Evolutionary conservation across 2,888 invertebrate genomes (phyloP).

Genomic region (Vandiemenella viatica): DNA sequence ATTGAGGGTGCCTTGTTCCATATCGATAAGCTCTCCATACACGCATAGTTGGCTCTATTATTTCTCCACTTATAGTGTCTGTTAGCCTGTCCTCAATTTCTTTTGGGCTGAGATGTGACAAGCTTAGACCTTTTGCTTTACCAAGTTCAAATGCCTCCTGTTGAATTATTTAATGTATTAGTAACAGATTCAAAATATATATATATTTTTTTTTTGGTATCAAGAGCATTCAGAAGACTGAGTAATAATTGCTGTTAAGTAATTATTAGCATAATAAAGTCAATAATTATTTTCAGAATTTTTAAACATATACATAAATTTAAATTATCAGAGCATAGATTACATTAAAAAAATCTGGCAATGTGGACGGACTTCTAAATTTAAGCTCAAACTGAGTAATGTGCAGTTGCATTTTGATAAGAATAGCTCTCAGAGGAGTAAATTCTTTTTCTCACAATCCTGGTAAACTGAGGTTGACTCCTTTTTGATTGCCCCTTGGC

Average conservation of each 20-base stretch:
- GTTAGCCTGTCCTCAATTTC: constrained; percentile 60
- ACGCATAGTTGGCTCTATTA: constrained; percentile 67
- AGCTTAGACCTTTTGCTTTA: constrained; percentile 46
- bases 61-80: constrained; percentile 65
- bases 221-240: no score
- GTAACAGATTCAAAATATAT: background rate
- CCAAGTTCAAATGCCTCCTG: constrained; percentile 58
- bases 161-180: constrained; percentile 17
- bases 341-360: no score
- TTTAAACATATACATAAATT: background rate
- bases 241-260: no score
- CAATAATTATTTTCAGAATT: background rate
- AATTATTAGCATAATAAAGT: background rate
- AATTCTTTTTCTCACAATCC: no score
- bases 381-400: no score
- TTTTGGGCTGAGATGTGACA: constrained; percentile 49
- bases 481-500: no score
- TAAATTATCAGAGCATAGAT: background rate
- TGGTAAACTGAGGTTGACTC: no score
- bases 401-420: no score
- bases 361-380: no score
- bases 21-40: constrained; percentile 69
- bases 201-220: background rate
- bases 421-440: no score
- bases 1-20: constrained; percentile 48